phyloP scores from a whole-genome alignment of 2,888 invertebrate species.

The Steinernema carpocapsae region DNA sequence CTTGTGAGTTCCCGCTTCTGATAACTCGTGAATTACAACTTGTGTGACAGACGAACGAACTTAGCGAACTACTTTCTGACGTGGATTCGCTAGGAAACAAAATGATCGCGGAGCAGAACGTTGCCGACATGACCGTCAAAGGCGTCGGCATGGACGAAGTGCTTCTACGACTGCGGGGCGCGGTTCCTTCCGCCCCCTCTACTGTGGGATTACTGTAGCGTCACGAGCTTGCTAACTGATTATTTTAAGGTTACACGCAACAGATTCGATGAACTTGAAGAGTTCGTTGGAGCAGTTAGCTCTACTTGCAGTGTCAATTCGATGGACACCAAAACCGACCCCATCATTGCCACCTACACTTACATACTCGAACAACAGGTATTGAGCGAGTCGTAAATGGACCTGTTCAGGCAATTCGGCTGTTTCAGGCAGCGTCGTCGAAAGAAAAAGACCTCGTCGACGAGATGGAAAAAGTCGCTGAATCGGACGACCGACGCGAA shows the following conservation, averaged over 20 bases:
- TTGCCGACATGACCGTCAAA: slow-evolving; percentile 59
- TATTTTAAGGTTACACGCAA: not conserved
- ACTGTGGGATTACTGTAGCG: slow-evolving; percentile 3
- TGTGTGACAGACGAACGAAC: slow-evolving; percentile 14
- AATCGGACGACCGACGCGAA: slow-evolving; percentile 13
- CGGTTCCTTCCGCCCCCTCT: not conserved
- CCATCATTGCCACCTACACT: slow-evolving; percentile 1
- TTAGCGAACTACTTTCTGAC: not conserved
- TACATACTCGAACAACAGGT: slow-evolving; percentile 10
- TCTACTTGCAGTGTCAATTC: slow-evolving; percentile 14
- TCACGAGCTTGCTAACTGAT: not conserved
- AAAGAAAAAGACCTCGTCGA: not conserved
- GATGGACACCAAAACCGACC: slow-evolving; percentile 19
- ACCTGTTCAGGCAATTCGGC: not conserved
- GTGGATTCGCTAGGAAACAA: slow-evolving; percentile 15
- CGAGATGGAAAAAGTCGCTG: slow-evolving; percentile 10
- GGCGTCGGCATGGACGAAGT: slow-evolving; percentile 45
- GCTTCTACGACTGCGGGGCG: slow-evolving; percentile 8
- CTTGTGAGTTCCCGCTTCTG: not conserved
- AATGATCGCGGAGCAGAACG: slow-evolving; percentile 36
- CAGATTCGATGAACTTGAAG: not conserved
- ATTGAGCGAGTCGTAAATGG: not conserved
- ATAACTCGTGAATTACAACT: not conserved
- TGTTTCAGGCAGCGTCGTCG: slow-evolving; percentile 12
- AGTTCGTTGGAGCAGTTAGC: not conserved